Base-by-base conservation (phyloP, 2,113 vertebrate species). In the Ascaphus truei region DNA sequence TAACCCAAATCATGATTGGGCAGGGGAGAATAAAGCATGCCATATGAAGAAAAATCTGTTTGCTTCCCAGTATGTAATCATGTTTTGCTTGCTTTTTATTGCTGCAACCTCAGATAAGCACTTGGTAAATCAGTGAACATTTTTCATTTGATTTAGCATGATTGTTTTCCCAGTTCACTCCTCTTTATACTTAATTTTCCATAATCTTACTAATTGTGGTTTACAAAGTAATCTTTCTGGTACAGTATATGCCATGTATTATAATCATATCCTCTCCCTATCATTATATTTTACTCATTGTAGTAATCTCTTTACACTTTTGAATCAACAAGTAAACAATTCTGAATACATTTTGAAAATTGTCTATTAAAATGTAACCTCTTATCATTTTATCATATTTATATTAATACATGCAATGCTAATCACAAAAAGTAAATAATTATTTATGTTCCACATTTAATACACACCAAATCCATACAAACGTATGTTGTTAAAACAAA, bases 121-220 rank as follows among this genome's bases (percentile, higher is more conserved):
- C 5, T 45, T 4, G 16, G 26, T 47, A 31, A 31, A 57, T 56
- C 37, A 47, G 16, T 33, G 37, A n/a, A 27, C 18, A 33, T 33
- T 56, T 47, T 67, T 13, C 18, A 16, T 56, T 43, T 67, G 51
- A 67, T 45, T 45, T 57, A 57, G n/a, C 52, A 57, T 26, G 18
- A 67, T 56, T 67, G 34, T 57, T 57, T 57, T 33, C 10, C 33
- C 27, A 13, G 39, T 6, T 56, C 41, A 29, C n/a, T 22, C 7
- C 45, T 39, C 52, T 43, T 67, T 43, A n/a, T n/a, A n/a, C n/a
- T n/a, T n/a, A 13, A 55, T 23, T 47, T 34, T n/a, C 18, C 47
- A 27, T 45, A 45, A 67, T 67, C 39, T 43, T n/a, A n/a, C 37
- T 67, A 34, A 67, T 26, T 67, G 51, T 67, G 37, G 50, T 33